Evolutionary conservation across 2,888 invertebrate species (phyloP), one percentile per base, ranked within the genome.

Genomic region (Nomada fabriciana): DNA sequence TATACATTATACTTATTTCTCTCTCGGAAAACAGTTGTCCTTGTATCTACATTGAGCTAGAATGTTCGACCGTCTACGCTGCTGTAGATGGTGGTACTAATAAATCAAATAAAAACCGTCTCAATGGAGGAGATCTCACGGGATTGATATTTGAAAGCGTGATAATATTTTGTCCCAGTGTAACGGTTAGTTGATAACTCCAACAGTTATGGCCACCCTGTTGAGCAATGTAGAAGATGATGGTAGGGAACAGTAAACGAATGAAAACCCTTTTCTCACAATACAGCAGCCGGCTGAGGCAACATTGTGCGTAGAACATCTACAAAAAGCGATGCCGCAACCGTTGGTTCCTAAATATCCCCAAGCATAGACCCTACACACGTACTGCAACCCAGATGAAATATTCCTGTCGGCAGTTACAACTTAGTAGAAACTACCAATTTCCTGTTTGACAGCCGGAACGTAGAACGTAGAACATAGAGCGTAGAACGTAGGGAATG

Each of bases 201-300:
- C 57, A 11, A 25, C 52, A 73, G 29, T 73, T 55, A 3, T 73
- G 64, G 85, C 63, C 80, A 78, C 76, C 23, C 72, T 25, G 55
- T 64, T 72, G n/a, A 63, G 59, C 82, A 83, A 83, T 80, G 76
- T 83, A 83, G 75, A 73, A 83, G 67, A 57, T 70, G 59, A 64
- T 23, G 70, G 52, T 53, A 61, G 59, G 69, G 76, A 23, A 13
- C 47, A 13, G 47, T 70, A 7, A 36, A n/a, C 67, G 13, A 59
- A 25, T 15, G 65, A 42, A 63, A 61, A 52, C 50, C 65, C 80
- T 68, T 67, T 53, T 43, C 80, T 53, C 61, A 85, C 77, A 83
- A 85, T 83, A 60, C 76, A 78, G 80, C 80, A 70, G 63, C 64
- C 50, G 75, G 23, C 57, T 65, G 43, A 15, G 47, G 64, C 70